Evolutionary conservation across 2,797 vertebrate species (phyloP), one percentile per base, ranked within the genome.

Genomic region (Sebastes iracundus): DNA sequence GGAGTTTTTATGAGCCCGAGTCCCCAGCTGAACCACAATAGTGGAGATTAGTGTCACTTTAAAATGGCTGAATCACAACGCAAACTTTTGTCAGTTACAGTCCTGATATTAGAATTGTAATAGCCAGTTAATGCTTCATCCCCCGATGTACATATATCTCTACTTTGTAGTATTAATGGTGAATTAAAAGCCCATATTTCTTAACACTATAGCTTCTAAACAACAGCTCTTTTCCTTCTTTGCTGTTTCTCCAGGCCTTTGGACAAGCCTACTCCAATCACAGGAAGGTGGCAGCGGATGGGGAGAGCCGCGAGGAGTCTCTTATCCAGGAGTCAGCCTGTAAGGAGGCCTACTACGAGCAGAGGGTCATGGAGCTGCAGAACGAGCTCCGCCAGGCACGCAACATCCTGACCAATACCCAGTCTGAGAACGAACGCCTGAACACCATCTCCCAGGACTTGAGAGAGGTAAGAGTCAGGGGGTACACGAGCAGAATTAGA

Each of bases 181-280:
- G 3, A 30, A 7, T 30, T 52, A 58, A 38, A 14, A 23, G 22
- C 2, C 7, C 22, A 28, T 55, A 16, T 22, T 25, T 58, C 33
- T 18, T 10, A 32, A 42, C 7, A 3, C 14, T 30, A 8, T 7
- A 75, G n/a, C 71, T n/a, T 67, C 52, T 74, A 78, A 88, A 33
- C 49, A 72, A 66, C 20, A 4, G 3, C 20, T 18, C 8, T 67
- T 68, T 11, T 68, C 20, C 8, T 70, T 9, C 3, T 60, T 49
- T 13, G 1, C 7, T 80, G 1, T 83, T 0, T 79, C 64, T 81
- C 66, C 92, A 99, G 98, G 98, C 98, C 46, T 98, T 98, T 84
- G 98, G 98, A 88, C 98, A 99, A 91, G 98, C 96, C 16, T 96
- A 98, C 90, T 97, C 96, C 65, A 99, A 99, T 95, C 98, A 99